Percentiles rank a stretch among this genome's conserved stretches.
These are phyloP conservation scores for Brachyhypopomus occidentalis DNA, from an alignment of 2,113 vertebrate genomes.

Conservation along the genomic window DNA sequence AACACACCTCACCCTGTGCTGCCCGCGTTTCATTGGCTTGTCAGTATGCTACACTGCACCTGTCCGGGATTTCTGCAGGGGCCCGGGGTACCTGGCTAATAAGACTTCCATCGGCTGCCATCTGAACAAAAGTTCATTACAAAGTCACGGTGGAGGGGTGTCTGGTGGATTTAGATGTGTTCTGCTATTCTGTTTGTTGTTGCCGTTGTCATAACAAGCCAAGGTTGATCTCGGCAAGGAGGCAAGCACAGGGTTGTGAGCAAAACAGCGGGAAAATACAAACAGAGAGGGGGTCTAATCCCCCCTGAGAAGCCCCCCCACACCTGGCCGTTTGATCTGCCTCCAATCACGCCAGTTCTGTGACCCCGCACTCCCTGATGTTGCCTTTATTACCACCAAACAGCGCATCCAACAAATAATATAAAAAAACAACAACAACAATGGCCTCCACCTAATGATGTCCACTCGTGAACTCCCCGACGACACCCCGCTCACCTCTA, in stretches of 20 bases:
- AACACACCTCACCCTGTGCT: constrained; percentile 44
- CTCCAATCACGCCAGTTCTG: constrained; percentile 46
- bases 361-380: constrained; percentile 48
- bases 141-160: constrained; percentile 49
- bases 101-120: constrained; percentile 50
- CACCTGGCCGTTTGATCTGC: constrained; percentile 55
- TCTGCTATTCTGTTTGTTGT: constrained; percentile 63
- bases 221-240: constrained; percentile 58
- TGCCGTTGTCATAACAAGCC: constrained; percentile 62
- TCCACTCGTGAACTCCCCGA: constrained; percentile 23
- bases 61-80: constrained; percentile 30
- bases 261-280: constrained; percentile 63
- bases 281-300: constrained; percentile 58
- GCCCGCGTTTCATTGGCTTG: constrained; percentile 49
- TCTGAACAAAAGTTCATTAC: constrained; percentile 60
- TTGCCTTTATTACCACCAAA: constrained; percentile 54
- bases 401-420: constrained; percentile 38
- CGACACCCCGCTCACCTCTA: constrained; percentile 7
- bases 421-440: constrained; percentile 23
- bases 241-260: constrained; percentile 49
- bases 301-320: constrained; percentile 49
- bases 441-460: constrained; percentile 35
- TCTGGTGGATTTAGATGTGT: constrained; percentile 57
- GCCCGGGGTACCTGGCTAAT: constrained; percentile 52
- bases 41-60: constrained; percentile 49